Percentiles rank a stretch among this genome's conserved stretches.
Evolutionary conservation across 2,888 invertebrate species (phyloP).

Genomic region (Acanthosepion esculentum): DNA sequence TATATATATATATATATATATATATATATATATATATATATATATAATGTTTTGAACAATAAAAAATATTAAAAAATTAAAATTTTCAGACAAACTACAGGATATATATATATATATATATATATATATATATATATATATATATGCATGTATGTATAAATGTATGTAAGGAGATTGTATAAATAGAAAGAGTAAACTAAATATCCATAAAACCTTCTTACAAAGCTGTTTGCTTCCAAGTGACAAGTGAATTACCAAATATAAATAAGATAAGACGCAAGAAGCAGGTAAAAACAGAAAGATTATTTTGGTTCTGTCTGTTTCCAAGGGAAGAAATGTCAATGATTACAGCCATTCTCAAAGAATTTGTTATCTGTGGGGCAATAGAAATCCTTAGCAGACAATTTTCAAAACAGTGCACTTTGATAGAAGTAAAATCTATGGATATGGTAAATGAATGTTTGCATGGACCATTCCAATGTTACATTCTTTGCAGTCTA

Average conservation of each 20-base stretch:
- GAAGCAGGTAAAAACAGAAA: conserved; percentile 33
- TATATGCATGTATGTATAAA: background rate
- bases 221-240: conserved; percentile 14
- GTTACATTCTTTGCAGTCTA: background rate
- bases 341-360: background rate
- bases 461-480: background rate
- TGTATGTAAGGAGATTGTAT: background rate
- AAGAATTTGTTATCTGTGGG: background rate
- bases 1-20: background rate
- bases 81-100: no score
- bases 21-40: background rate
- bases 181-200: background rate
- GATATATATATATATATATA: background rate
- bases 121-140: background rate
- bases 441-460: conserved; percentile 11
- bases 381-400: conserved; percentile 33
- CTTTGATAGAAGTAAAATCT: background rate
- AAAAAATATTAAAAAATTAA: no score
- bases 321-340: background rate
- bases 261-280: background rate
- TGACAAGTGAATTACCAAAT: conserved; percentile 22
- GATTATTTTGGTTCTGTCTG: background rate
- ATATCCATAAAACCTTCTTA: background rate
- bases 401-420: background rate
- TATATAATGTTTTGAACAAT: background rate